A percentile compares a stretch with the other conserved stretches of the same genome.
phyloP scores from a whole-genome alignment of 2,113 vertebrate species.

The Hippotragus niger region DNA sequence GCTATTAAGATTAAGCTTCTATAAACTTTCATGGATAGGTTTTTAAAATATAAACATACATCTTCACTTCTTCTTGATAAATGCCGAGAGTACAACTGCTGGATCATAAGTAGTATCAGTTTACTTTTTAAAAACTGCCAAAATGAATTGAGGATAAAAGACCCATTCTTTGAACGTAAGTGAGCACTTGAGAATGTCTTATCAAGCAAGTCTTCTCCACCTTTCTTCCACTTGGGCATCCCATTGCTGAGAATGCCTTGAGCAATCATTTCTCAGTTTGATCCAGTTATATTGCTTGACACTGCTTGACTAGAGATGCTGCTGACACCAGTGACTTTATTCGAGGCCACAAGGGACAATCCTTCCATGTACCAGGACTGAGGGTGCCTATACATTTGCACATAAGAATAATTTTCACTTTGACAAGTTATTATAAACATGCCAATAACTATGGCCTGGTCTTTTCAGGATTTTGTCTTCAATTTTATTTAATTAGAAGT shows the following conservation, averaged over 20 bases:
- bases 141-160: neutral
- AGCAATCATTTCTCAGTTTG: neutral
- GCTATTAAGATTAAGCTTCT: neutral
- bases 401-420: neutral
- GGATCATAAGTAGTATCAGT: neutral
- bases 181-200: neutral
- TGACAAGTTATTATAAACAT: neutral
- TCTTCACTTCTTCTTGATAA: neutral
- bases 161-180: neutral
- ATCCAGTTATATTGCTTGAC: neutral
- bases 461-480: neutral
- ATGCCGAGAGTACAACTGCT: neutral
- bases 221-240: neutral
- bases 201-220: neutral
- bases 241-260: neutral
- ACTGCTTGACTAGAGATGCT: neutral
- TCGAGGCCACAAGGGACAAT: neutral
- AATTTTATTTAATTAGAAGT: neutral
- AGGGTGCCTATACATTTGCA: neutral
- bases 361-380: neutral
- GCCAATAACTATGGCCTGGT: neutral
- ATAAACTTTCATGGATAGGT: neutral
- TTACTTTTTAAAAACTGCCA: neutral
- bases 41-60: neutral
- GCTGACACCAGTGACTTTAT: neutral